Base-by-base conservation (phyloP, 2,113 vertebrate genomes). In the Megaptera novaeangliae region DNA sequence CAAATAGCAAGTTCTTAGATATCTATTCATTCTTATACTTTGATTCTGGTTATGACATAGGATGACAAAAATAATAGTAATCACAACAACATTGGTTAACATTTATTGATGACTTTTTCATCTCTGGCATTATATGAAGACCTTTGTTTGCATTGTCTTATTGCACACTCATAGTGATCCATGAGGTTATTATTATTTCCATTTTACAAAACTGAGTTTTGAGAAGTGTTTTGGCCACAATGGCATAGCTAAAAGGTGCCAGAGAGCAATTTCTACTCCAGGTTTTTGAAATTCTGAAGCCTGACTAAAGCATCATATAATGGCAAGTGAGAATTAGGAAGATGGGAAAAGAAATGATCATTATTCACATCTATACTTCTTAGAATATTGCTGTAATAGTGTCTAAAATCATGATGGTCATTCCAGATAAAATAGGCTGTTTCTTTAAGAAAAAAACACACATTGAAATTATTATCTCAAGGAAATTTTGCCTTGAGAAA, bases 401-500 rank as follows among this genome's bases (percentile, higher is more conserved):
- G 7, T 88, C 49, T 63, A 18, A 80, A 77, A 27, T 87, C 63
- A 63, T 72, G 21, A 44, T 68, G 83, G 36, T 21, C 44, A 82
- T 85, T 97, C 75, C 94, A 96, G 95, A 84, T 36, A 87, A 83
- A 74, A 87, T 41, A 29, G 13, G n/a, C 31, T 44, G 17, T 59
- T 63, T 64, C 8, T 83, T 59, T 49, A 72, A 95, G 59, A 25
- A 2, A 69, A 64, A 83, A 83, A 49, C 13, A 72, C 13, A 72
- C 31, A 64, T 27, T 74, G 0, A 88, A 55, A 36, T 81, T 86
- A 55, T 91, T 97, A 90, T 59, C 31, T 84, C 75, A 80, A 55
- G 39, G 36, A 89, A 78, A 55, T 81, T 84, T 94, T 94, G 49
- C 69, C 82, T 96, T 61, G 20, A 88, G 78, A 78, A 94, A 71